A percentile compares a stretch with the other conserved stretches of the same genome.
Evolutionary conservation across 2,113 vertebrate genomes (phyloP).

Genomic region (Seriola dumerili): DNA sequence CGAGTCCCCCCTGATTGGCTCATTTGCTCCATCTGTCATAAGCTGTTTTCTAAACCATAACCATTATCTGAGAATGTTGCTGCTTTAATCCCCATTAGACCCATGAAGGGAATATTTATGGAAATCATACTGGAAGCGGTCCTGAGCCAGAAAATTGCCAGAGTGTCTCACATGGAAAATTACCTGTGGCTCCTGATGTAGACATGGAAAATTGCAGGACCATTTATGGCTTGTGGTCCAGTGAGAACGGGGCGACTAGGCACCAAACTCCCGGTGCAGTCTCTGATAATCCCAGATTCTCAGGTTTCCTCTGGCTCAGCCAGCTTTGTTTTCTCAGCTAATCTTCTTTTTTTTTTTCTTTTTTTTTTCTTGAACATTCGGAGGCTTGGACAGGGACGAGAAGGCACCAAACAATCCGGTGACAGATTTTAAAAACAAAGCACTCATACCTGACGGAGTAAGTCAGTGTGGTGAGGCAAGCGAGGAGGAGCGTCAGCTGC

Average conservation of each 20-base stretch:
- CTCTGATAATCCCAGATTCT: constrained; percentile 46
- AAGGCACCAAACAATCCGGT: constrained; percentile 38
- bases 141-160: constrained; percentile 33
- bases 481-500: background rate
- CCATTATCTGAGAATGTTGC: constrained; percentile 44
- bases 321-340: background rate
- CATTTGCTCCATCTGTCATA: background rate
- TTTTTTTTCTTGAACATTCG: constrained; percentile 3
- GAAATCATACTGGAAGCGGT: constrained; percentile 25
- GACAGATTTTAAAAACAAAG: constrained; percentile 51
- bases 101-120: constrained; percentile 43
- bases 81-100: constrained; percentile 36
- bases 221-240: constrained; percentile 61
- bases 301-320: constrained; percentile 21
- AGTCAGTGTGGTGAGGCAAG: constrained; percentile 35
- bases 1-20: background rate
- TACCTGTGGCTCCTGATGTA: constrained; percentile 43
- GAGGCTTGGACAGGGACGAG: constrained; percentile 16
- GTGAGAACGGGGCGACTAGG: background rate
- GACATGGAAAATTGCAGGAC: constrained; percentile 52
- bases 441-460: constrained; percentile 42
- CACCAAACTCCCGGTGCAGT: background rate
- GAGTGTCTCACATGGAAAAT: constrained; percentile 50
- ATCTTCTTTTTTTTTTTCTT: constrained; percentile 25
- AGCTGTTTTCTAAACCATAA: background rate